A percentile compares a stretch with the other conserved stretches of the same genome.
phyloP scores from a whole-genome alignment of 1,140 invertebrate species.

The Caenorhabditis briggsae region DNA sequence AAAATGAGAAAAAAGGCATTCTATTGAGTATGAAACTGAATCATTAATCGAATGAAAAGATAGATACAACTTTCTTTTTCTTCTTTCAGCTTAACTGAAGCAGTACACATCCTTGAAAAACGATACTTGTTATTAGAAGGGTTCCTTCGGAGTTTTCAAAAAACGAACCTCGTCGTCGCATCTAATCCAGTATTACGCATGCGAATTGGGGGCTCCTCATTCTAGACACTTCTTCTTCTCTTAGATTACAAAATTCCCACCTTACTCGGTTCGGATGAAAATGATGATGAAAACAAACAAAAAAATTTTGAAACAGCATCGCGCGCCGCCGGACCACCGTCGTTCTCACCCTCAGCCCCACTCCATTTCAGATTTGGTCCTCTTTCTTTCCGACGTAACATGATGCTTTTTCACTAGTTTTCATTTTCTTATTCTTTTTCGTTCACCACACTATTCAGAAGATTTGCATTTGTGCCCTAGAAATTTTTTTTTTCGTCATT shows the following conservation, averaged over 20 bases:
- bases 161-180: not conserved
- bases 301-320: slow-evolving; percentile 36
- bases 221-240: not conserved
- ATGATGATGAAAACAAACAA: slow-evolving; percentile 43
- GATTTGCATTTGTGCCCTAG: not conserved
- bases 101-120: slow-evolving; percentile 6
- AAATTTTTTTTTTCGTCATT: not conserved
- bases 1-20: not conserved
- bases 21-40: slow-evolving; percentile 23
- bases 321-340: not conserved
- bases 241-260: slow-evolving; percentile 49
- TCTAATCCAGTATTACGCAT: not conserved
- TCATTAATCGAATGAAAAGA: slow-evolving; percentile 27
- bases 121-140: slow-evolving; percentile 12
- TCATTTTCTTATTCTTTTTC: slow-evolving; percentile 44
- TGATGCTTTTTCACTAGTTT: slow-evolving; percentile 50
- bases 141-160: not conserved
- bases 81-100: slow-evolving; percentile 2
- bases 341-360: slow-evolving; percentile 19
- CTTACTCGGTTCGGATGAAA: slow-evolving; percentile 8
- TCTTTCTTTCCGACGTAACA: slow-evolving; percentile 1
- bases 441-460: not conserved
- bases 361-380: slow-evolving; percentile 49
- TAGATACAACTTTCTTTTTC: not conserved
- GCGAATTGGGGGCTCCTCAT: not conserved